Evolutionary conservation across 2,797 vertebrate genomes (phyloP).

Genomic region (Pangasius krempfi): DNA sequence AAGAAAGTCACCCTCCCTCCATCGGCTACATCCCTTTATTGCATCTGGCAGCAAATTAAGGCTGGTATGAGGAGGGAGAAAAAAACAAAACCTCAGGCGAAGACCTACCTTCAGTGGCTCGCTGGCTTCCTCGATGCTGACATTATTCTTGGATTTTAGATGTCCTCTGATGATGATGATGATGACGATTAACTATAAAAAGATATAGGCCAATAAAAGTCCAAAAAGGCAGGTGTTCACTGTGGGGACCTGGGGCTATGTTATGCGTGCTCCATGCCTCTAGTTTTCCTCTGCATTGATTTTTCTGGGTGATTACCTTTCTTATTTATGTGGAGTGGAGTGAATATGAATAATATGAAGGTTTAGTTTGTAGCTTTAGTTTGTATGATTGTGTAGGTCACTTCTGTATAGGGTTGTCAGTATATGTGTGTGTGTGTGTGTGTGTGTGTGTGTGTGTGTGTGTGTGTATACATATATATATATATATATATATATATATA

Average conservation of each 20-base stretch:
- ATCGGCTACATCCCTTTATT: slow-evolving; percentile 78
- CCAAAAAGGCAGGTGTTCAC: slow-evolving; percentile 79
- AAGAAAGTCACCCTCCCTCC: slow-evolving; percentile 80
- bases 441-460: too few relatives aligned
- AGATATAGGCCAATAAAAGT: slow-evolving; percentile 90
- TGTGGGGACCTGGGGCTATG: slow-evolving; percentile 84
- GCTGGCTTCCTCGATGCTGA: slow-evolving; percentile 68
- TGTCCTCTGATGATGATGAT: slow-evolving; percentile 75
- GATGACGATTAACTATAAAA: slow-evolving; percentile 76
- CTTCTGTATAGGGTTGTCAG: not conserved
- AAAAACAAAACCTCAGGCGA: slow-evolving; percentile 83
- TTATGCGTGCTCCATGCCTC: slow-evolving; percentile 81
- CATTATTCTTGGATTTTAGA: slow-evolving; percentile 83
- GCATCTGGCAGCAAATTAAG: slow-evolving; percentile 87
- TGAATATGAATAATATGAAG: slow-evolving; percentile 55
- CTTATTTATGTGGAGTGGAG: slow-evolving; percentile 87
- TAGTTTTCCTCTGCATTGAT: slow-evolving; percentile 82
- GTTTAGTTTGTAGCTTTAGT: slow-evolving; percentile 68
- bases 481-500: too few relatives aligned
- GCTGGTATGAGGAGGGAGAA: slow-evolving; percentile 64
- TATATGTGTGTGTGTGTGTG: too few relatives aligned
- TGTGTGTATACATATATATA: too few relatives aligned
- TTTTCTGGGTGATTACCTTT: slow-evolving; percentile 88
- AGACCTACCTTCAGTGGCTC: slow-evolving; percentile 72
- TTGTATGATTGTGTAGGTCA: slow-evolving; percentile 42